phyloP scores from a whole-genome alignment of 2,797 vertebrate species.

The Gadopsis bispinosus region DNA sequence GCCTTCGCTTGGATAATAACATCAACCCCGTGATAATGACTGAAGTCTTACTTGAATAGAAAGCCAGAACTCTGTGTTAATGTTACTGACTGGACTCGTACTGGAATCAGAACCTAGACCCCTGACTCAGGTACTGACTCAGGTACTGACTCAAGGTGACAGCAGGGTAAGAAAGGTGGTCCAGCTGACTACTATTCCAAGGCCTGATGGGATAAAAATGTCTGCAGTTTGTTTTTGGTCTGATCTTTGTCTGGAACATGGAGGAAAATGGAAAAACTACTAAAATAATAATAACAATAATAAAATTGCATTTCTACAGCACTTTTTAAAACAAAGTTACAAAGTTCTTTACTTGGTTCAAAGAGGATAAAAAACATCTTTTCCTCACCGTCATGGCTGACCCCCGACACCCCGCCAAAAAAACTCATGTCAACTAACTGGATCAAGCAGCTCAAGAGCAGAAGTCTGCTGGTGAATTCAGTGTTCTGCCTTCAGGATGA shows the following conservation, averaged over 20 bases:
- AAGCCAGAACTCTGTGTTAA: background rate
- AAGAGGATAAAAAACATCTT: no score
- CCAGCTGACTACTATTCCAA: background rate
- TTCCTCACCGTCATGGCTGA: background rate
- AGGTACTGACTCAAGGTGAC: conserved; percentile 59
- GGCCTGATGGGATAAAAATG: no score
- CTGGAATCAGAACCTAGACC: background rate
- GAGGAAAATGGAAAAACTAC: background rate
- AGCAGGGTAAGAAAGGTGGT: background rate
- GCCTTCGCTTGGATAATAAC: background rate
- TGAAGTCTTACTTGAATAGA: no score
- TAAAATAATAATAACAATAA: no score
- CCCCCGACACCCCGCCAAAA: background rate
- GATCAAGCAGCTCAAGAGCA: background rate
- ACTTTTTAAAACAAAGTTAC: no score
- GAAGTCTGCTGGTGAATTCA: background rate
- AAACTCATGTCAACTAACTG: background rate
- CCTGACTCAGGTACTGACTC: conserved; percentile 60
- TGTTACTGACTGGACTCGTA: background rate
- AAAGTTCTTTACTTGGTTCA: no score
- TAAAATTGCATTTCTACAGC: no score
- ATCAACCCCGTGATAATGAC: background rate
- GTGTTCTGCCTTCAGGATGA: background rate
- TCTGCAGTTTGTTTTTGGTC: no score
- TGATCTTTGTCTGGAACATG: no score